A percentile compares a stretch with the other conserved stretches of the same genome.
Evolutionary conservation across 2,888 invertebrate species (phyloP).

Genomic region (Nemoura dubitans): DNA sequence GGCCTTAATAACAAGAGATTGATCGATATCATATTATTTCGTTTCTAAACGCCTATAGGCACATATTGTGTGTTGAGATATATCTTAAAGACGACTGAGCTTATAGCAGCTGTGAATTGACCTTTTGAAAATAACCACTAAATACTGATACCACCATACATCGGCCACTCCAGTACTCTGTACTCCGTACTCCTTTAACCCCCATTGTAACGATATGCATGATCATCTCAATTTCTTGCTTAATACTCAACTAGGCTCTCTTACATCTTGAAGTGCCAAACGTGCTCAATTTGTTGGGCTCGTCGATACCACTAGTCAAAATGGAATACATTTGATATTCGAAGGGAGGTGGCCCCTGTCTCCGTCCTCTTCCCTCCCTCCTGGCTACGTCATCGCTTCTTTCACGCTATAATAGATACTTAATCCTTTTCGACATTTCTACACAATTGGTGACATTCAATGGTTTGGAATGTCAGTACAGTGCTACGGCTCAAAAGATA

Average conservation of each 20-base stretch:
- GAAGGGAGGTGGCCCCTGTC: too few relatives aligned
- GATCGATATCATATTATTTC: neutral
- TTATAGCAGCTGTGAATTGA: neutral
- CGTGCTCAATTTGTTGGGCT: too few relatives aligned
- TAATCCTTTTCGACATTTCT: too few relatives aligned
- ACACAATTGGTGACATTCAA: neutral
- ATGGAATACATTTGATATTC: too few relatives aligned
- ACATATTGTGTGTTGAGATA: conserved; percentile 7
- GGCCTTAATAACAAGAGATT: neutral
- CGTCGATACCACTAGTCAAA: too few relatives aligned
- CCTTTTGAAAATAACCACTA: neutral
- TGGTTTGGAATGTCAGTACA: neutral
- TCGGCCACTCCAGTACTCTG: neutral
- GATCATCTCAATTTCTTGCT: neutral
- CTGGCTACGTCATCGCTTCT: too few relatives aligned
- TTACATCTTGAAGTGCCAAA: too few relatives aligned
- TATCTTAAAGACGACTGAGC: neutral
- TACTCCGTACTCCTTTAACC: neutral
- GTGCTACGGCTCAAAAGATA: neutral
- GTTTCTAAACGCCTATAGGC: neutral
- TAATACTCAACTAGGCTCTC: too few relatives aligned
- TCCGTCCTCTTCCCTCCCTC: too few relatives aligned
- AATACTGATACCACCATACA: neutral
- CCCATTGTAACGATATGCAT: neutral
- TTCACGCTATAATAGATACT: too few relatives aligned